Conservation (phyloP, 23 tunicate genomes). For the Clavelina lepadiformis region DNA sequence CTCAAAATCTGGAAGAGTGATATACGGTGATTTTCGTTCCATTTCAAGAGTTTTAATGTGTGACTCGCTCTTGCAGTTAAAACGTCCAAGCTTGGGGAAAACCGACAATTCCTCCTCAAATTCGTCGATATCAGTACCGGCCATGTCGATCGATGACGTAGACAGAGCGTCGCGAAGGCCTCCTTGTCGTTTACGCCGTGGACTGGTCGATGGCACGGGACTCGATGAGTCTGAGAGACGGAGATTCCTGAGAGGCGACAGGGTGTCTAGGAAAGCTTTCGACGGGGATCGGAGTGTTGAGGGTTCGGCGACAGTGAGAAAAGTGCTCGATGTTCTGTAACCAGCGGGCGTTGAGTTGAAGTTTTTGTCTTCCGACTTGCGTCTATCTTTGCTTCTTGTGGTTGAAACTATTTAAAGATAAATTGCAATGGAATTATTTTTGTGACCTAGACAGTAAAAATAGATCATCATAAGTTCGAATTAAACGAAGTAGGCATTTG, state of each 20-base stretch:
- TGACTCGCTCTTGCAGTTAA: conserved; percentile 26
- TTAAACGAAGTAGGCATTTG: too few species aligned
- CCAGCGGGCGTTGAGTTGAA: too few species aligned
- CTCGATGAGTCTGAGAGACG: conserved; percentile 47
- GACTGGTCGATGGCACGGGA: conserved; percentile 59
- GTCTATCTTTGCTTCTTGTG: too few species aligned
- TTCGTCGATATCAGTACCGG: conserved; percentile 11
- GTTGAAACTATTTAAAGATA: too few species aligned
- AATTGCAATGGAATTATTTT: too few species aligned
- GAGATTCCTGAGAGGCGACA: conserved; percentile 43
- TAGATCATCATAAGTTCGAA: too few species aligned
- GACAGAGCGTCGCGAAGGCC: not conserved
- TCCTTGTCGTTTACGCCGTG: conserved; percentile 31
- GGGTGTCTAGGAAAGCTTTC: conserved; percentile 19
- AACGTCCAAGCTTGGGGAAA: conserved; percentile 39
- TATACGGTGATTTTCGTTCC: not conserved
- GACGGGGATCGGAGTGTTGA: conserved; percentile 23
- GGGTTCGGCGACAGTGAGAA: conserved; percentile 10
- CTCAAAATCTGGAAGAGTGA: too few species aligned
- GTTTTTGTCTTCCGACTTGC: too few species aligned
- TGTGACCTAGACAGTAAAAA: too few species aligned
- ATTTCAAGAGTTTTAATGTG: not conserved
- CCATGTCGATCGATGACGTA: conserved; percentile 3
- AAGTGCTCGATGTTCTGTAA: too few species aligned
- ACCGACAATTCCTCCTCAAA: conserved; percentile 1